Evolutionary conservation across 1,140 invertebrate genomes (phyloP).

Genomic region (Caenorhabditis brenneri): DNA sequence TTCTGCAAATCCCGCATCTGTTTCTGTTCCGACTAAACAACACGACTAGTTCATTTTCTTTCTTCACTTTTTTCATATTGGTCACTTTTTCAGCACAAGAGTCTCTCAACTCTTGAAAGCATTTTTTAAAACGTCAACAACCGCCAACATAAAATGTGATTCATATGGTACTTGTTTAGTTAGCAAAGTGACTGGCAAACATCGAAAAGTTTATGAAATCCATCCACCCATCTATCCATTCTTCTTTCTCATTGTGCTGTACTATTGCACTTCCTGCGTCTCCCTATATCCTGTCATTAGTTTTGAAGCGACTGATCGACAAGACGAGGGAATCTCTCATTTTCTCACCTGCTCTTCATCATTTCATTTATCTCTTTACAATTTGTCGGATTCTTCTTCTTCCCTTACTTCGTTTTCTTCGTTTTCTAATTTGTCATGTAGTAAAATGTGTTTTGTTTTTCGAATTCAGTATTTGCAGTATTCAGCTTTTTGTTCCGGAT

Average conservation of each 20-base stretch:
- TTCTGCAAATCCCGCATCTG: conserved; percentile 22
- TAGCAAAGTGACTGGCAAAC: conserved; percentile 40
- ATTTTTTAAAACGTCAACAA: conserved; percentile 2
- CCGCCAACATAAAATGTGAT: conserved; percentile 32
- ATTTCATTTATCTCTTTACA: conserved; percentile 7
- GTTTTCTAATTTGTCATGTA: too few relatives aligned
- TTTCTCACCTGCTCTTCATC: conserved; percentile 2
- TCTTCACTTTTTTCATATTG: too few relatives aligned
- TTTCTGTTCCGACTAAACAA: not conserved
- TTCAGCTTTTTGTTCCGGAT: too few relatives aligned
- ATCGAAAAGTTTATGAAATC: conserved; percentile 36
- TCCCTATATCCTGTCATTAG: not conserved
- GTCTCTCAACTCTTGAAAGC: not conserved
- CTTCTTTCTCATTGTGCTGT: not conserved
- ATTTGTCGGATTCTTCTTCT: not conserved
- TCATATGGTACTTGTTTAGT: conserved; percentile 41
- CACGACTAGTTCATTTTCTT: not conserved
- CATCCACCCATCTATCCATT: not conserved
- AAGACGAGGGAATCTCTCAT: not conserved
- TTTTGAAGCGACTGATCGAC: not conserved
- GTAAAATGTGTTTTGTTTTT: too few relatives aligned
- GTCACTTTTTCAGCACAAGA: not conserved
- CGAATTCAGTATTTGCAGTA: too few relatives aligned
- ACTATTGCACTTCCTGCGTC: conserved; percentile 33
- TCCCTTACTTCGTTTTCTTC: too few relatives aligned